Evolutionary conservation across 2,888 invertebrate species (phyloP).

Genomic region (Hypena proboscidalis): DNA sequence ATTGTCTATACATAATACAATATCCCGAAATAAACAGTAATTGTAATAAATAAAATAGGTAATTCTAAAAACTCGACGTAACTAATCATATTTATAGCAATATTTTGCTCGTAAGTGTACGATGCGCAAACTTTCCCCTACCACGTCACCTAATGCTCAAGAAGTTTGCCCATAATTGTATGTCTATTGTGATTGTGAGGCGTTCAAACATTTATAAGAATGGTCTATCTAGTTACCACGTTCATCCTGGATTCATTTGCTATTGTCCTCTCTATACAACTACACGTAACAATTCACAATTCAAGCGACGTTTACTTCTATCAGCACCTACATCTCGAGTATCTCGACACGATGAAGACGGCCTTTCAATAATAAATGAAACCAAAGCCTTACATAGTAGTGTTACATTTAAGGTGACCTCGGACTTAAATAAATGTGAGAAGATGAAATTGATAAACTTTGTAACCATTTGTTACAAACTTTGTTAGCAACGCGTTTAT

Average conservation of each 20-base stretch:
- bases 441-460: constrained; percentile 24
- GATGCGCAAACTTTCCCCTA: no score
- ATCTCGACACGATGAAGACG: constrained; percentile 11
- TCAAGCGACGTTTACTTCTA: constrained; percentile 10
- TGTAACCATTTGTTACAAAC: constrained; percentile 8
- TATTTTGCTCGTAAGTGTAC: no score
- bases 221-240: constrained; percentile 1
- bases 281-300: constrained; percentile 13
- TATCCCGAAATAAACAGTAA: no score
- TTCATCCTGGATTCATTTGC: constrained; percentile 9
- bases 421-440: constrained; percentile 12
- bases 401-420: constrained; percentile 16
- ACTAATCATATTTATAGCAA: no score
- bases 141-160: no score
- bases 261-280: constrained; percentile 11
- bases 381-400: constrained; percentile 10
- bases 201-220: constrained; percentile 1
- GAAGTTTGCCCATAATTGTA: no score
- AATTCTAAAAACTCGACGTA: no score
- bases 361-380: constrained; percentile 20
- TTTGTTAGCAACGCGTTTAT: constrained; percentile 4
- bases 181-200: background rate
- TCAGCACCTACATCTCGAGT: constrained; percentile 15
- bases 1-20: no score
- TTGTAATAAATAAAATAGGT: no score